Evolutionary conservation across 2,797 vertebrate species (phyloP).

Genomic region (Paguma larvata): DNA sequence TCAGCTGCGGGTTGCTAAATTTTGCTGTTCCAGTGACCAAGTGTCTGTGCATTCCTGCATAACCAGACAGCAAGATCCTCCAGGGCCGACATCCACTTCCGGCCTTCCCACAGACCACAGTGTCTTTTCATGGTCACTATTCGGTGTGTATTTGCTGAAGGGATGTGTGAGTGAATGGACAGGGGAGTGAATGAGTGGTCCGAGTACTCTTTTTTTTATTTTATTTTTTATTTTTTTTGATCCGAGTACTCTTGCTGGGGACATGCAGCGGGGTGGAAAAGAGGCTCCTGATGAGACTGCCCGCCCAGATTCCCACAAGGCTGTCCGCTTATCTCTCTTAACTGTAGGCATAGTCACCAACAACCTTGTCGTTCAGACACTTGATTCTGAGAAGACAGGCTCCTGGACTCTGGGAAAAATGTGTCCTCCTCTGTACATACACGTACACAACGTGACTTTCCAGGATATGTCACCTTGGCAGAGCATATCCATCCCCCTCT

Average conservation of each 20-base stretch:
- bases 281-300: background rate
- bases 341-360: background rate
- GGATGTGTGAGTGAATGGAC: background rate
- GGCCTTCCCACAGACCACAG: rapidly evolving
- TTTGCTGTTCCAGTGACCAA: background rate
- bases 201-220: background rate
- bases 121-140: background rate
- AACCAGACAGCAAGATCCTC: background rate
- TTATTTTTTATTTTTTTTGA: no score
- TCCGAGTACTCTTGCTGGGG: background rate
- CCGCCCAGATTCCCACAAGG: background rate
- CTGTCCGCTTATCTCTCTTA: background rate
- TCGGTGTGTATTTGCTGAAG: background rate
- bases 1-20: background rate
- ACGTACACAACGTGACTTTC: background rate
- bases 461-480: background rate
- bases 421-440: background rate
- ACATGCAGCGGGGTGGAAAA: background rate
- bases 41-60: background rate
- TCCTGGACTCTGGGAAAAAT: background rate
- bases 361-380: background rate
- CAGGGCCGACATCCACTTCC: background rate
- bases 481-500: background rate
- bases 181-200: background rate
- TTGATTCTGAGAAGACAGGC: background rate